Percentiles rank a stretch among this genome's conserved stretches.
phyloP scores from a whole-genome alignment of 2,888 invertebrate genomes.

The Scaptodrosophila latifasciaeformis region DNA sequence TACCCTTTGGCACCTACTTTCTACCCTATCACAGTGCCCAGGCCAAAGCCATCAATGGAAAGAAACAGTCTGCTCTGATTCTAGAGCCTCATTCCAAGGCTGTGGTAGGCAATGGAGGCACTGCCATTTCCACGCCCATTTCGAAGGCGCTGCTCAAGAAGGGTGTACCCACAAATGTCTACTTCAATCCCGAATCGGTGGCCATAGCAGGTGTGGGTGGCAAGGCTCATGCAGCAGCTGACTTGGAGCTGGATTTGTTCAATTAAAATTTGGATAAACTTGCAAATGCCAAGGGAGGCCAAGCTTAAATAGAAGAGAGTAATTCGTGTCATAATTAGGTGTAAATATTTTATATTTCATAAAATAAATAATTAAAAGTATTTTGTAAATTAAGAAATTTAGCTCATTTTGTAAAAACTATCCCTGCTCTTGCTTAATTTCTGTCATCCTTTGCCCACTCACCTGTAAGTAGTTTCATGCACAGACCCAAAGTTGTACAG shows the following conservation, averaged over 20 bases:
- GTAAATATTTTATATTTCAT: slow-evolving; percentile 28
- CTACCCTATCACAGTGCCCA: slow-evolving; percentile 60
- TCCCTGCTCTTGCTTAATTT: neutral
- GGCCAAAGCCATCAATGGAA: slow-evolving; percentile 36
- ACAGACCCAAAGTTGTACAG: slow-evolving; percentile 32
- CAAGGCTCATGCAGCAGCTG: slow-evolving; percentile 84
- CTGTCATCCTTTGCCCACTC: neutral
- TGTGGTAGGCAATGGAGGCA: slow-evolving; percentile 80
- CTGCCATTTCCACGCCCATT: slow-evolving; percentile 82
- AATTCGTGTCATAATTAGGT: slow-evolving; percentile 36
- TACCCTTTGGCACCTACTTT: slow-evolving; percentile 71
- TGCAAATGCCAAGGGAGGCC: slow-evolving; percentile 7
- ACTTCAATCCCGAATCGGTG: slow-evolving; percentile 81
- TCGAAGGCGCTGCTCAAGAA: slow-evolving; percentile 80
- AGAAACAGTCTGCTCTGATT: slow-evolving; percentile 75
- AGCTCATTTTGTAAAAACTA: neutral
- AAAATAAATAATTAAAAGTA: neutral
- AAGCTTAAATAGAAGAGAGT: neutral
- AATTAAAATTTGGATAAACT: slow-evolving; percentile 32
- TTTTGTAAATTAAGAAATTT: neutral
- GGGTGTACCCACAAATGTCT: slow-evolving; percentile 79
- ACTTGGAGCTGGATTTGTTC: slow-evolving; percentile 78
- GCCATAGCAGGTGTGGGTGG: slow-evolving; percentile 86
- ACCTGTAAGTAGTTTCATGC: slow-evolving; percentile 26
- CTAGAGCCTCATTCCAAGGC: slow-evolving; percentile 82